phyloP scores from a whole-genome alignment of 2,797 vertebrate genomes.

The Acanthis flammea region DNA sequence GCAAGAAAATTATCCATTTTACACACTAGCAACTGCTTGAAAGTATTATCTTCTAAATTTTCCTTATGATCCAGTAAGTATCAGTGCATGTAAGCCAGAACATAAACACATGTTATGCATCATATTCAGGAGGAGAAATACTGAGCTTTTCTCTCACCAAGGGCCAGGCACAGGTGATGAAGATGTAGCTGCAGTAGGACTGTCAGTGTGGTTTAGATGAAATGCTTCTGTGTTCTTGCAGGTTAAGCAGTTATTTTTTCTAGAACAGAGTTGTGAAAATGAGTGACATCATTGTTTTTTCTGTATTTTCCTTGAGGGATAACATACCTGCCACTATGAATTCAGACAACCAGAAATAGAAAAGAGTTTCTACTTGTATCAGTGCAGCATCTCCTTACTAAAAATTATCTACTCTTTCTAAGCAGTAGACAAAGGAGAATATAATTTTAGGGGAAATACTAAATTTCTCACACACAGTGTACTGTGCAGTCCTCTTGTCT shows the following conservation, averaged over 20 bases:
- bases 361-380: background rate
- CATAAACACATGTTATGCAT: background rate
- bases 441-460: background rate
- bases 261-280: background rate
- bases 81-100: background rate
- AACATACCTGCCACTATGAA: background rate
- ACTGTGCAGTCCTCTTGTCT: background rate
- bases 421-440: background rate
- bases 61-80: background rate
- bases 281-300: background rate
- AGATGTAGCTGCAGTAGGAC: background rate
- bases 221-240: conserved; percentile 15
- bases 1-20: background rate
- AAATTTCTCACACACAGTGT: background rate
- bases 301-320: conserved; percentile 1
- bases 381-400: background rate
- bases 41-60: background rate
- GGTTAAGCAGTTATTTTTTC: conserved; percentile 46
- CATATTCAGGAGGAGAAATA: background rate
- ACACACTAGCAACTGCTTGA: background rate
- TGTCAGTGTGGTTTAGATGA: conserved; percentile 19
- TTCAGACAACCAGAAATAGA: background rate
- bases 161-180: background rate
- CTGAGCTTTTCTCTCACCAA: background rate
- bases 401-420: background rate